Conservation (phyloP, 2,797 vertebrate species). For the Sebastes taczanowskii region DNA sequence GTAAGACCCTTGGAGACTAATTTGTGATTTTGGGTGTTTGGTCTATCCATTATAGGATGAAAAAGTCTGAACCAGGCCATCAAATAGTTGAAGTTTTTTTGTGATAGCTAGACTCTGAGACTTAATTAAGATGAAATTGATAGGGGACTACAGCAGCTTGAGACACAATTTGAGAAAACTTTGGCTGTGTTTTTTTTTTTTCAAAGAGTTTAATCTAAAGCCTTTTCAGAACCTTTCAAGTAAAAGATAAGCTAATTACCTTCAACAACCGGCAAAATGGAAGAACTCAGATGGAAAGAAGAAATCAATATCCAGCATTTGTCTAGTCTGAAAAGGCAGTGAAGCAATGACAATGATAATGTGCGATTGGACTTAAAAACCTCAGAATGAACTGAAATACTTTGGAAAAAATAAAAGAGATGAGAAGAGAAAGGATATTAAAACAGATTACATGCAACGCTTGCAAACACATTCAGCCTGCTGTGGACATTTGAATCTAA, state of each 20-base stretch:
- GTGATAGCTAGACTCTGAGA: not conserved
- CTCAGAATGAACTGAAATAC: not conserved
- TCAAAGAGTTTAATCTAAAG: not conserved
- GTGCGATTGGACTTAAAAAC: not conserved
- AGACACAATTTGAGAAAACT: not conserved
- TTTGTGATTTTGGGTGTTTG: not conserved
- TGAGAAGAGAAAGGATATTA: not conserved
- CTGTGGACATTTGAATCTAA: not conserved
- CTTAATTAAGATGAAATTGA: not conserved
- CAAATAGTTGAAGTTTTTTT: not conserved
- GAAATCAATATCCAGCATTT: slow-evolving; percentile 24
- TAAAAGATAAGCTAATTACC: slow-evolving; percentile 7
- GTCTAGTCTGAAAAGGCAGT: not conserved
- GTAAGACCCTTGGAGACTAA: not conserved
- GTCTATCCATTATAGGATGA: not conserved
- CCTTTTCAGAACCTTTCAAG: slow-evolving; percentile 17
- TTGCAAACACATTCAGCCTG: not conserved
- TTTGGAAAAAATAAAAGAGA: not conserved
- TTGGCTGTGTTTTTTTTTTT: not conserved
- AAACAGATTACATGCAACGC: not conserved
- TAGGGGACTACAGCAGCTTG: not conserved
- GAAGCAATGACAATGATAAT: not conserved
- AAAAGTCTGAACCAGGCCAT: not conserved
- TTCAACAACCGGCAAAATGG: not conserved
- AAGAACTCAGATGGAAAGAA: slow-evolving; percentile 8